These are phyloP conservation scores for Paralichthys olivaceus DNA, from an alignment of 2,113 vertebrate species.

Conservation along the genomic window DNA sequence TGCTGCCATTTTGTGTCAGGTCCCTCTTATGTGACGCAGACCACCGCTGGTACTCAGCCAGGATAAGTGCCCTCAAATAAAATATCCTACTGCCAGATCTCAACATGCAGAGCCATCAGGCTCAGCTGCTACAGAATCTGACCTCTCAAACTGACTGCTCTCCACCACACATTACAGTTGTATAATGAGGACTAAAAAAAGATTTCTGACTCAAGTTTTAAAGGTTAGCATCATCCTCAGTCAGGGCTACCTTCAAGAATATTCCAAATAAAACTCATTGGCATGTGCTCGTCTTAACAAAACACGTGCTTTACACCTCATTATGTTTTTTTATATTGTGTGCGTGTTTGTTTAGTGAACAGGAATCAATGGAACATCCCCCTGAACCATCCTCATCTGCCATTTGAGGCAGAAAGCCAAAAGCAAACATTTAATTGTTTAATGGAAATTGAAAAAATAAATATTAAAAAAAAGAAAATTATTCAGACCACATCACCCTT, in stretches of 20 bases:
- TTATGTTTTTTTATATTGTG: neutral
- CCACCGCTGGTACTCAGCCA: constrained; percentile 54
- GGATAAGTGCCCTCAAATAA: constrained; percentile 62
- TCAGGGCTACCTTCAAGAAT: constrained; percentile 5
- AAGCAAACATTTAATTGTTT: constrained; percentile 31
- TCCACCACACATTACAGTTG: constrained; percentile 54
- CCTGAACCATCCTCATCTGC: constrained; percentile 12
- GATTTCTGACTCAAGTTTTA: constrained; percentile 35
- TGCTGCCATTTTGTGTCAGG: constrained; percentile 45
- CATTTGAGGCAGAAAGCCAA: constrained; percentile 4
- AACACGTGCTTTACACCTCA: neutral
- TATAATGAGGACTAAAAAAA: constrained; percentile 55
- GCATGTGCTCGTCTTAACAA: neutral
- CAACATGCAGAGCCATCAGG: constrained; percentile 48
- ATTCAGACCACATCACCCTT: too few species aligned
- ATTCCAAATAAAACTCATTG: constrained; percentile 8
- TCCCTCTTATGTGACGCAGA: constrained; percentile 34
- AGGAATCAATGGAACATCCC: constrained; percentile 35
- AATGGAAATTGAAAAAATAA: too few species aligned
- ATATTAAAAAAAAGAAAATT: too few species aligned
- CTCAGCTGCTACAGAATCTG: constrained; percentile 57
- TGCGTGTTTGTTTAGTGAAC: neutral
- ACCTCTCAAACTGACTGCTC: constrained; percentile 52
- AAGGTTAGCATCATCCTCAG: constrained; percentile 53
- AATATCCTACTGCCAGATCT: constrained; percentile 48